Evolutionary conservation across 2,113 vertebrate species (phyloP).

Genomic region (Centropus unirufus): DNA sequence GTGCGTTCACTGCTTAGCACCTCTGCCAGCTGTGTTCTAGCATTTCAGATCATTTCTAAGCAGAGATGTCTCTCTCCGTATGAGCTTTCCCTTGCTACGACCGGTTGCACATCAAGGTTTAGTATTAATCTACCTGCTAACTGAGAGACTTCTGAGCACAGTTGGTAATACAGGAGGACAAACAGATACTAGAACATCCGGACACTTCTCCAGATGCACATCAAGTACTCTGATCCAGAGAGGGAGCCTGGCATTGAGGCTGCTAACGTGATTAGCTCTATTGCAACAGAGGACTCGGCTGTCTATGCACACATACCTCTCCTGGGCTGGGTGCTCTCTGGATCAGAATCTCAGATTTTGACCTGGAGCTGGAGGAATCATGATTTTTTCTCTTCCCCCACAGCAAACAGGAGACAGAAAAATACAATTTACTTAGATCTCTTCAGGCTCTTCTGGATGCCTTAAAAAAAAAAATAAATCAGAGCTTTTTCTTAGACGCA

Average conservation of each 20-base stretch:
- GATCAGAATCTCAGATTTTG: constrained; percentile 68
- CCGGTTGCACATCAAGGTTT: background rate
- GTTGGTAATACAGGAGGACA: background rate
- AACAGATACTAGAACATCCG: background rate
- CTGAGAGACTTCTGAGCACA: background rate
- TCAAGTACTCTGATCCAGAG: constrained; percentile 63
- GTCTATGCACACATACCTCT: constrained; percentile 51
- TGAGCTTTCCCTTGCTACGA: background rate
- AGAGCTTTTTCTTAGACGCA: constrained; percentile 61
- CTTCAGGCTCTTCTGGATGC: constrained; percentile 65
- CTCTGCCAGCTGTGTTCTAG: background rate
- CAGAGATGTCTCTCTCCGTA: background rate
- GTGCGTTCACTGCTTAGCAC: background rate
- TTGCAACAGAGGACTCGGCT: constrained; percentile 17
- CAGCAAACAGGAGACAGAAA: constrained; percentile 67
- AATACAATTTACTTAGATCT: constrained; percentile 64
- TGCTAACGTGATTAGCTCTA: background rate
- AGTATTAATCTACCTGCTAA: background rate
- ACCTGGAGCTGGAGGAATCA: constrained; percentile 62
- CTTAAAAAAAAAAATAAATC: constrained; percentile 50
- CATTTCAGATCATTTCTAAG: background rate
- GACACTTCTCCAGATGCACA: background rate
- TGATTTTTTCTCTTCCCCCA: constrained; percentile 61
- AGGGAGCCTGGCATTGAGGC: constrained; percentile 48
- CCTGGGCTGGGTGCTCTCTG: constrained; percentile 61